Evolutionary conservation across 2,113 vertebrate genomes (phyloP).

Genomic region (Aythya baeri): DNA sequence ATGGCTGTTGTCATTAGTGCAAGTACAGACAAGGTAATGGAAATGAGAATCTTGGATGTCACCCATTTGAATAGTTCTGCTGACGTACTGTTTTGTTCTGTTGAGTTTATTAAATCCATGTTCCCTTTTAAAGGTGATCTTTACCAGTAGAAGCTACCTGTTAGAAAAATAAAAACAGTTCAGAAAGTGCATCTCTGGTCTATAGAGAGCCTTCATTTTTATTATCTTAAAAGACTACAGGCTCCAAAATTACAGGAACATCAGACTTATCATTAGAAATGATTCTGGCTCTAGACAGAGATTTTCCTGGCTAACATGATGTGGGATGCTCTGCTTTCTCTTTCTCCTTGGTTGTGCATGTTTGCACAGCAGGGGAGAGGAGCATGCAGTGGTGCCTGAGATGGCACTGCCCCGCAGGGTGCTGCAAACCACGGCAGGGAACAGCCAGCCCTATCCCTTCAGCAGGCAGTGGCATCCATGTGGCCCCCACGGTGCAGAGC

Average conservation of each 20-base stretch:
- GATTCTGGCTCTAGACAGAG: not conserved
- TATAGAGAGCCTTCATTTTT: not conserved
- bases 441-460: not conserved
- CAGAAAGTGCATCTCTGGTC: not conserved
- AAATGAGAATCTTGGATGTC: conserved; percentile 88
- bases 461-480: not conserved
- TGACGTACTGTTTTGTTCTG: conserved; percentile 81
- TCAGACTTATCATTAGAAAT: not conserved
- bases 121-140: conserved; percentile 66
- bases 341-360: not conserved
- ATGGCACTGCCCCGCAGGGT: not conserved
- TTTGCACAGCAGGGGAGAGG: not conserved
- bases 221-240: not conserved
- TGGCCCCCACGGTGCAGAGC: not conserved
- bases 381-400: not conserved
- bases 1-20: conserved; percentile 92
- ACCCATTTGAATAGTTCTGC: conserved; percentile 78
- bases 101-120: conserved; percentile 92
- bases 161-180: conserved; percentile 58
- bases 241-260: not conserved
- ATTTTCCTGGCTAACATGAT: not conserved
- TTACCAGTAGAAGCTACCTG: conserved; percentile 61
- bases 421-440: fast-evolving
- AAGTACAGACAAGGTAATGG: conserved; percentile 88
- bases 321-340: not conserved